A percentile compares a stretch with the other conserved stretches of the same genome.
These are phyloP conservation scores for Rhinoderma darwinii DNA, from an alignment of 2,113 vertebrate species.

Conservation along the genomic window DNA sequence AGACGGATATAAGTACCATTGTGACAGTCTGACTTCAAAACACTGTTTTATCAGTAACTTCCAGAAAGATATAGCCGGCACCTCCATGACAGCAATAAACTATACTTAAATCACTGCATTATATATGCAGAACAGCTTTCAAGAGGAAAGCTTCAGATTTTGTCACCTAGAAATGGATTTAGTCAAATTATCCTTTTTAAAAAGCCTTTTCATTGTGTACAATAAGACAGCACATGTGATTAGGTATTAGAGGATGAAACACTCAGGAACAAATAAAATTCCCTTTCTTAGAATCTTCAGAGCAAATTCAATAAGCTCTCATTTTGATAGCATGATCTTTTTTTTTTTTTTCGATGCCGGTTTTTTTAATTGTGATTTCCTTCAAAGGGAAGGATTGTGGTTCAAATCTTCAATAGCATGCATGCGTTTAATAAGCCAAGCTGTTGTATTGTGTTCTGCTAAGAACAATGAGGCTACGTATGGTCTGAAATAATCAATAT, in stretches of 20 bases:
- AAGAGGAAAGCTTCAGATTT: constrained; percentile 71
- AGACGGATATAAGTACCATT: constrained; percentile 75
- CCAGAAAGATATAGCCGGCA: constrained; percentile 68
- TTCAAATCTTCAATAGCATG: constrained; percentile 64
- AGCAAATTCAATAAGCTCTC: constrained; percentile 69
- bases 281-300: constrained; percentile 63
- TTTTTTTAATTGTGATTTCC: constrained; percentile 64
- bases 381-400: constrained; percentile 67
- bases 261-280: constrained; percentile 62
- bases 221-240: constrained; percentile 65
- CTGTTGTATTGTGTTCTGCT: constrained; percentile 16
- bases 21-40: constrained; percentile 75
- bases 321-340: constrained; percentile 63
- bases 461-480: constrained; percentile 23
- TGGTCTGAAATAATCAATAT: constrained; percentile 20
- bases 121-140: constrained; percentile 68
- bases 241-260: constrained; percentile 70
- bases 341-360: constrained; percentile 55
- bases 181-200: constrained; percentile 72
- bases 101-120: constrained; percentile 67
- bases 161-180: constrained; percentile 68
- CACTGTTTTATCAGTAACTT: constrained; percentile 75
- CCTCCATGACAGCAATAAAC: constrained; percentile 72
- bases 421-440: constrained; percentile 62
- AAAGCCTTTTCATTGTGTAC: constrained; percentile 62